phyloP scores from a whole-genome alignment of 2,888 invertebrate genomes.

The Flexamia atlantica region DNA sequence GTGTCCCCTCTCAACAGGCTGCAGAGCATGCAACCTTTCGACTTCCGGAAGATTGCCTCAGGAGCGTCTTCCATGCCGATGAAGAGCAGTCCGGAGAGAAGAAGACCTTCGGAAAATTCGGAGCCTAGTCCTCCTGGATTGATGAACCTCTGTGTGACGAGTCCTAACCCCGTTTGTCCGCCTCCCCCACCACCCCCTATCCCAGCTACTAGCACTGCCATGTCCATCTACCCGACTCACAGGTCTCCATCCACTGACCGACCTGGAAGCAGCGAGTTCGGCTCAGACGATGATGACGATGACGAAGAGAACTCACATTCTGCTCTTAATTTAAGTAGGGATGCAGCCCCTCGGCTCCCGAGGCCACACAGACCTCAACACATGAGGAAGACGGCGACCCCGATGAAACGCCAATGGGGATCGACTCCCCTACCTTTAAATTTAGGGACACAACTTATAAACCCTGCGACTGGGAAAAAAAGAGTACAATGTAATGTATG shows the following conservation, averaged over 20 bases:
- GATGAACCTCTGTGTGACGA: slow-evolving; percentile 78
- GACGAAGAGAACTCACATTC: slow-evolving; percentile 81
- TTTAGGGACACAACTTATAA: slow-evolving; percentile 93
- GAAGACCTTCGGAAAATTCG: slow-evolving; percentile 72
- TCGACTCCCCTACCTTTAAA: slow-evolving; percentile 87
- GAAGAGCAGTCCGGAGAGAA: slow-evolving; percentile 69
- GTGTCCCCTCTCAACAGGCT: slow-evolving; percentile 91
- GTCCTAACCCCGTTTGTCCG: slow-evolving; percentile 72
- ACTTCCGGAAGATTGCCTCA: slow-evolving; percentile 85
- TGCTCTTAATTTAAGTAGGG: slow-evolving; percentile 82
- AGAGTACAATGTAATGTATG: slow-evolving; percentile 99
- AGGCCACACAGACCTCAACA: slow-evolving; percentile 75
- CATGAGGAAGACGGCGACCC: slow-evolving; percentile 83
- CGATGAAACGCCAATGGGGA: slow-evolving; percentile 86
- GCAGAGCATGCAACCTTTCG: slow-evolving; percentile 97
- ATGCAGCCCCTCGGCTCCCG: slow-evolving; percentile 75
- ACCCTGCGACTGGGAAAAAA: slow-evolving; percentile 96
- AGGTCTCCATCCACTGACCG: slow-evolving; percentile 74
- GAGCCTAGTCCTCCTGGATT: slow-evolving; percentile 76
- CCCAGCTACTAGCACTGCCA: slow-evolving; percentile 60
- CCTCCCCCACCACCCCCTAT: slow-evolving; percentile 73
- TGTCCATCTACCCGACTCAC: slow-evolving; percentile 71
- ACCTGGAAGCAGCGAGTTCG: slow-evolving; percentile 75
- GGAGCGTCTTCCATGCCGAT: slow-evolving; percentile 66
- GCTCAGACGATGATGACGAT: slow-evolving; percentile 80